Base-by-base conservation (phyloP, 1,140 invertebrate species). In the Galendromus occidentalis region DNA sequence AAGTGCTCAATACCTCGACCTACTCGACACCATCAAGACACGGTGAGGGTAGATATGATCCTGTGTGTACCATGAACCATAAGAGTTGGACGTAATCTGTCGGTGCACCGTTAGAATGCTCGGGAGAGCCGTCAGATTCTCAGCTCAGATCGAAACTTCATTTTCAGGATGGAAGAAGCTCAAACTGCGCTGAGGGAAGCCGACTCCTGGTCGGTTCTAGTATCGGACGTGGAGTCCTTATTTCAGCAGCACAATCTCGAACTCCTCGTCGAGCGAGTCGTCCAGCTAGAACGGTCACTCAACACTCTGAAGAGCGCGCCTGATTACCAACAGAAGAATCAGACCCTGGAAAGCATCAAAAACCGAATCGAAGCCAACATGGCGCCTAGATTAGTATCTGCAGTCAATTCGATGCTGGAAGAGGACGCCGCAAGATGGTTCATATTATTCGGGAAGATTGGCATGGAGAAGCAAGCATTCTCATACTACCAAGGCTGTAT, bases 111-210 rank as follows among this genome's bases (percentile, higher is more conserved):
- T n/a, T n/a, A n/a, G n/a, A n/a, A n/a, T n/a, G n/a, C n/a, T n/a
- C n/a, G n/a, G n/a, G n/a, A n/a, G n/a, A n/a, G n/a, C n/a, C n/a
- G n/a, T n/a, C n/a, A n/a, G n/a, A n/a, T n/a, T 44, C n/a, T 44
- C n/a, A 44, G 4, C 14, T 14, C 14, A 14, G 6, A 14, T 22
- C 28, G 14, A 22, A 18, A 44, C 42, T 12, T 25, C 28, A 47
- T 47, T 59, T 25, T 59, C 33, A 59, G 51, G 22, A 59, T 59
- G 51, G 51, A 59, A 22, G 51, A 59, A 25, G 51, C 51, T 59
- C 51, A 59, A 59, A 25, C 25, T 22, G 51, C 51, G 2, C 22
- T 59, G 22, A 25, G 51, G 14, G 51, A 59, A 22, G 51, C 51
- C 14, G 51, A 59, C 22, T 59, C 51, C 4, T 59, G 51, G 51